phyloP scores from a whole-genome alignment of 1,140 invertebrate genomes.

The Ceratina japonica region DNA sequence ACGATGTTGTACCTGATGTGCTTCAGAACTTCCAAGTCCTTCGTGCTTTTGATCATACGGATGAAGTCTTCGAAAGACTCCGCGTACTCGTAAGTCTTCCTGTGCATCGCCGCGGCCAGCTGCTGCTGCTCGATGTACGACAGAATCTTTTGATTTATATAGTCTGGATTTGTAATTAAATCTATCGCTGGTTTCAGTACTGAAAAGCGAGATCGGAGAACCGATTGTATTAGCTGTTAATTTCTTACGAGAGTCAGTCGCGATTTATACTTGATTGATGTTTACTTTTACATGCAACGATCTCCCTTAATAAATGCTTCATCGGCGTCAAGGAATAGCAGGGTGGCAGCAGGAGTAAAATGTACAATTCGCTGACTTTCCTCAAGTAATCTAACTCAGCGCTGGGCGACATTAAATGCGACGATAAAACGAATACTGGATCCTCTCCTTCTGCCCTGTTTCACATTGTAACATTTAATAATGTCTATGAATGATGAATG shows the following conservation, averaged over 20 bases:
- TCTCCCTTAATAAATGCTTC: slow-evolving; percentile 89
- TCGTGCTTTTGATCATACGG: slow-evolving; percentile 89
- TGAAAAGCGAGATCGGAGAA: slow-evolving; percentile 73
- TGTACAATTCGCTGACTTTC: slow-evolving; percentile 89
- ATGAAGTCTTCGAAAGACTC: slow-evolving; percentile 95
- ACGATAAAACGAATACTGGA: slow-evolving; percentile 87
- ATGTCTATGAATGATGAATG: no score
- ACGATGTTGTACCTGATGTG: slow-evolving; percentile 93
- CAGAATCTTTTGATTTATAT: slow-evolving; percentile 93
- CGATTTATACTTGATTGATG: slow-evolving; percentile 5
- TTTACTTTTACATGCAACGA: slow-evolving; percentile 90
- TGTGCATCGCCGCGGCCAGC: slow-evolving; percentile 87
- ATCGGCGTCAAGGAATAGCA: slow-evolving; percentile 88
- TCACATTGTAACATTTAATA: slow-evolving; percentile 33
- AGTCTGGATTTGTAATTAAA: slow-evolving; percentile 92
- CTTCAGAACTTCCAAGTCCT: slow-evolving; percentile 90
- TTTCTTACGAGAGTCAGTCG: neutral
- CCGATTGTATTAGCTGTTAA: neutral
- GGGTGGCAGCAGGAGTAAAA: slow-evolving; percentile 89
- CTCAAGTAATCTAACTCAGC: slow-evolving; percentile 90
- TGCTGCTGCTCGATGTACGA: slow-evolving; percentile 90
- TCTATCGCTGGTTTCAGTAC: slow-evolving; percentile 92
- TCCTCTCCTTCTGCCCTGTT: slow-evolving; percentile 81
- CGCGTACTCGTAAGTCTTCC: slow-evolving; percentile 91
- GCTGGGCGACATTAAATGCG: slow-evolving; percentile 86